Percentiles rank a stretch among this genome's conserved stretches.
These are phyloP conservation scores for Scaptodrosophila lebanonensis DNA, from an alignment of 1,140 invertebrate genomes.

Conservation along the genomic window DNA sequence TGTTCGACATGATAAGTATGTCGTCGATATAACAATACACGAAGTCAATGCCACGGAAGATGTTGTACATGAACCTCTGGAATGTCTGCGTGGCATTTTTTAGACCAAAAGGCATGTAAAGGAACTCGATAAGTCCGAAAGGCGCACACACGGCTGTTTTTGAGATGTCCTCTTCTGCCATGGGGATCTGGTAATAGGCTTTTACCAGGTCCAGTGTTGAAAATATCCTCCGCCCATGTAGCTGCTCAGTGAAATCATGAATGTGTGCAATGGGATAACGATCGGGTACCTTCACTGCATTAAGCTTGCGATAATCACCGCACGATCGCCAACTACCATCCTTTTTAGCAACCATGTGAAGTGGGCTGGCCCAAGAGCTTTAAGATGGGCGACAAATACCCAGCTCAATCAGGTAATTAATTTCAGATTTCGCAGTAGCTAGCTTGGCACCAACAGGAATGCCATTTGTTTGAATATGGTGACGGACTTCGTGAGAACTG, in stretches of 20 bases:
- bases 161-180: slow-evolving; percentile 1
- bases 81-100: no score
- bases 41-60: no score
- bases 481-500: slow-evolving; percentile 13
- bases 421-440: slow-evolving; percentile 27
- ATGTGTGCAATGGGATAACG: slow-evolving; percentile 13
- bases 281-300: slow-evolving; percentile 9
- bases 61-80: no score
- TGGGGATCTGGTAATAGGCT: slow-evolving; percentile 12
- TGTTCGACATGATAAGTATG: slow-evolving; percentile 60
- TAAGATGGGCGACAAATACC: slow-evolving; percentile 31
- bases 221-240: slow-evolving; percentile 9
- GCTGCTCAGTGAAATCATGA: slow-evolving; percentile 5
- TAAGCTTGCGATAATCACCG: slow-evolving; percentile 23
- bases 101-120: slow-evolving; percentile 1
- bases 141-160: slow-evolving; percentile 11
- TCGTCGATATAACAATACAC: no score
- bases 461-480: slow-evolving; percentile 49
- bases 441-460: slow-evolving; percentile 61
- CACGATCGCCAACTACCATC: slow-evolving; percentile 18
- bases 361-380: slow-evolving; percentile 66
- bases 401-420: neutral
- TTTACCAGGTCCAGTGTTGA: slow-evolving; percentile 10
- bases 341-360: slow-evolving; percentile 2
- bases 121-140: slow-evolving; percentile 3